These are phyloP conservation scores for Noctilio leporinus DNA, from an alignment of 2,113 vertebrate genomes.

Conservation along the genomic window DNA sequence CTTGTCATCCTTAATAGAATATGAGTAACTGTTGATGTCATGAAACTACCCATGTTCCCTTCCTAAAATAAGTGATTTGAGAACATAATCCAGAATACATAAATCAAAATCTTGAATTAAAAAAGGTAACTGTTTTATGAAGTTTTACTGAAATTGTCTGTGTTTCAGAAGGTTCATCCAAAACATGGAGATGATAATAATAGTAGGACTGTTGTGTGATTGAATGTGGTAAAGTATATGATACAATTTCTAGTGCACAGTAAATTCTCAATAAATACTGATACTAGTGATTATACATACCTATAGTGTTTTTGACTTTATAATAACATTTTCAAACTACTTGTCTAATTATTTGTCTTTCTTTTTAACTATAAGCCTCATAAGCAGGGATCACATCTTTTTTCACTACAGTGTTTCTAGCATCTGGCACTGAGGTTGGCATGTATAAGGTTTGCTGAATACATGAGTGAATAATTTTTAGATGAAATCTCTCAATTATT, in stretches of 20 bases:
- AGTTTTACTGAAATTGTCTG: not conserved
- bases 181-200: not conserved
- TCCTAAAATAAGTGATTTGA: not conserved
- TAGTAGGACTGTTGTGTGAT: not conserved
- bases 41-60: not conserved
- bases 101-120: not conserved
- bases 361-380: not conserved
- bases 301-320: not conserved
- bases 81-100: not conserved
- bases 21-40: not conserved
- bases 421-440: not conserved
- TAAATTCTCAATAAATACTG: not conserved
- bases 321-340: not conserved
- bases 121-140: not conserved
- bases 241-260: not conserved
- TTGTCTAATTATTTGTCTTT: not conserved
- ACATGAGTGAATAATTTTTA: constrained; percentile 12
- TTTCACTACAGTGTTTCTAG: not conserved
- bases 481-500: constrained; percentile 7
- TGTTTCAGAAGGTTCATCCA: not conserved
- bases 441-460: not conserved
- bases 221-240: not conserved
- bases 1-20: not conserved
- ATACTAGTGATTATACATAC: not conserved
- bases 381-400: not conserved